These are phyloP conservation scores for Staurois parvus DNA, from an alignment of 2,797 vertebrate genomes.

Conservation along the genomic window DNA sequence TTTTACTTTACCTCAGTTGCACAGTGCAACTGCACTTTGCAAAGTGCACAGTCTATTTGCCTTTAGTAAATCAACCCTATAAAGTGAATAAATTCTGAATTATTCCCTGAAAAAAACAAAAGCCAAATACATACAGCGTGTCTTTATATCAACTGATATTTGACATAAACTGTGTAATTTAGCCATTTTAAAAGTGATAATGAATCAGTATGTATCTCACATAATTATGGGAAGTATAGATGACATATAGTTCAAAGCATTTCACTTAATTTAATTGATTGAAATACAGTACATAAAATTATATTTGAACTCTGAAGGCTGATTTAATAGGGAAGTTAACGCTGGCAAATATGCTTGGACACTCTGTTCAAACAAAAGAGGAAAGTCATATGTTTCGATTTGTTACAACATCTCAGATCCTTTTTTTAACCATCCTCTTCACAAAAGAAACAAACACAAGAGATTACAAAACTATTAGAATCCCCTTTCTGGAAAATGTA, in stretches of 20 bases:
- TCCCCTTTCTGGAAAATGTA: conserved; percentile 3
- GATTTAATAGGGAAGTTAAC: not conserved
- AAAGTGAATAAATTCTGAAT: no score
- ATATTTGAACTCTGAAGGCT: not conserved
- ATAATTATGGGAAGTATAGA: not conserved
- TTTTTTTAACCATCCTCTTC: not conserved
- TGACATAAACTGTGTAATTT: no score
- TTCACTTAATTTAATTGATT: not conserved
- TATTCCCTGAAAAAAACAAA: no score
- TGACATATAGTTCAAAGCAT: not conserved
- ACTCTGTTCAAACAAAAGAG: conserved; percentile 1
- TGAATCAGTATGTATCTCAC: no score
- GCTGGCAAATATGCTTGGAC: not conserved
- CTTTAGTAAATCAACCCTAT: no score
- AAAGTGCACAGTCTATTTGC: no score
- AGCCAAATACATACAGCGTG: no score
- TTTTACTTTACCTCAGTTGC: no score
- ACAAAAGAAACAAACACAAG: not conserved
- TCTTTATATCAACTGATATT: no score
- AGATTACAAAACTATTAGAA: not conserved
- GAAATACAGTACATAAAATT: not conserved
- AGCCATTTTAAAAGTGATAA: no score
- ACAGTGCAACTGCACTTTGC: no score
- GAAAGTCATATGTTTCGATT: conserved; percentile 9
- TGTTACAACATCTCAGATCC: not conserved